Evolutionary conservation across 2,113 vertebrate species (phyloP).

Genomic region (Sinocyclocheilus anshuiensis): DNA sequence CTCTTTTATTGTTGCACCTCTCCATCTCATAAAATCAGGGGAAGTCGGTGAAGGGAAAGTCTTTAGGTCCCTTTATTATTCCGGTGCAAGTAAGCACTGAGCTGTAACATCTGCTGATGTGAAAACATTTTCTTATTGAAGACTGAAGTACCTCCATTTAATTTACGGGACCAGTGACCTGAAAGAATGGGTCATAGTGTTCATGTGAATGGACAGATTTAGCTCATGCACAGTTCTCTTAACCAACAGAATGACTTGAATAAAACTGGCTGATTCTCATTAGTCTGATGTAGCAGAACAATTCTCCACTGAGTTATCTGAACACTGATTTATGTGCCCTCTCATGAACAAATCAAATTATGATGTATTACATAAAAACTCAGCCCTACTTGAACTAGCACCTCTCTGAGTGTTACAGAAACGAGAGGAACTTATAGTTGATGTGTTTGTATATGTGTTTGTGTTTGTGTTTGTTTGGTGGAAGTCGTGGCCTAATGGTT

Average conservation of each 20-base stretch:
- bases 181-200: slow-evolving; percentile 13
- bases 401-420: too few species aligned
- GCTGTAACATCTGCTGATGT: not conserved
- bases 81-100: not conserved
- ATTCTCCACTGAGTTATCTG: not conserved
- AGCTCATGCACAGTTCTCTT: not conserved
- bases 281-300: slow-evolving; percentile 1
- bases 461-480: too few species aligned
- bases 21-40: not conserved
- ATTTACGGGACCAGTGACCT: slow-evolving; percentile 26
- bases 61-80: not conserved
- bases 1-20: not conserved
- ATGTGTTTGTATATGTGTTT: too few species aligned
- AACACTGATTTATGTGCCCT: not conserved
- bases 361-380: not conserved
- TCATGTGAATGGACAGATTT: slow-evolving; percentile 8
- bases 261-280: not conserved
- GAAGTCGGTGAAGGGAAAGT: not conserved
- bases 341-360: slow-evolving; percentile 1
- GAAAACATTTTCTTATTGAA: slow-evolving; percentile 8
- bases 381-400: too few species aligned
- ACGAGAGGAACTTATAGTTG: too few species aligned
- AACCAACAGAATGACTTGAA: not conserved
- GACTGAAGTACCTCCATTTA: slow-evolving; percentile 9
- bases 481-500: too few species aligned